phyloP scores from a whole-genome alignment of 2,797 vertebrate species.

The Phoxinus dragarum region DNA sequence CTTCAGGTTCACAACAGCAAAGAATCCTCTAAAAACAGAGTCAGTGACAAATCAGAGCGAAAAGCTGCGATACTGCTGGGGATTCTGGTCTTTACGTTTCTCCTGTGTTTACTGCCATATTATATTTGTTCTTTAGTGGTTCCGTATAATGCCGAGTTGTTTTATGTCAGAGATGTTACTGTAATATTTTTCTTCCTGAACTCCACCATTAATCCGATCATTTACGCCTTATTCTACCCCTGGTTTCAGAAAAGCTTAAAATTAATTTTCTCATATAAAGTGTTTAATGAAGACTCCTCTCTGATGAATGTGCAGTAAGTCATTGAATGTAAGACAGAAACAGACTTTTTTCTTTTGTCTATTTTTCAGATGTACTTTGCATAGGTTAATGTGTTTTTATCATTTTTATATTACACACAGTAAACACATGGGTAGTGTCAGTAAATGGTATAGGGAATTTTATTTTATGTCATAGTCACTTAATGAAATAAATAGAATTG shows the following conservation, averaged over 20 bases:
- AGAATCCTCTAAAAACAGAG: background rate
- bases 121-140: conserved; percentile 12
- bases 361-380: too few species aligned
- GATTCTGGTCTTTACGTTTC: conserved; percentile 57
- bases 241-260: conserved; percentile 56
- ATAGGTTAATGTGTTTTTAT: too few species aligned
- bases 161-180: background rate
- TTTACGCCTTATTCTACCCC: conserved; percentile 54
- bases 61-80: conserved; percentile 53
- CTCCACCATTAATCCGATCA: conserved; percentile 48
- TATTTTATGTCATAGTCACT: too few species aligned
- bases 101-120: conserved; percentile 58
- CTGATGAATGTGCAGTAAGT: conserved; percentile 26
- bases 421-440: too few species aligned
- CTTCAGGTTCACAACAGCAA: conserved; percentile 34
- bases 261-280: conserved; percentile 29
- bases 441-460: too few species aligned
- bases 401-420: too few species aligned
- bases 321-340: background rate
- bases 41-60: conserved; percentile 40
- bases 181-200: conserved; percentile 24
- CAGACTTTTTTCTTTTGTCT: too few species aligned
- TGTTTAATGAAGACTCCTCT: conserved; percentile 36
- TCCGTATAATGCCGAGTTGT: too few species aligned
- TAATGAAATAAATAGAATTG: too few species aligned